These are phyloP conservation scores for Luehdorfia chinensis DNA, from an alignment of 1,140 invertebrate species.

Conservation along the genomic window DNA sequence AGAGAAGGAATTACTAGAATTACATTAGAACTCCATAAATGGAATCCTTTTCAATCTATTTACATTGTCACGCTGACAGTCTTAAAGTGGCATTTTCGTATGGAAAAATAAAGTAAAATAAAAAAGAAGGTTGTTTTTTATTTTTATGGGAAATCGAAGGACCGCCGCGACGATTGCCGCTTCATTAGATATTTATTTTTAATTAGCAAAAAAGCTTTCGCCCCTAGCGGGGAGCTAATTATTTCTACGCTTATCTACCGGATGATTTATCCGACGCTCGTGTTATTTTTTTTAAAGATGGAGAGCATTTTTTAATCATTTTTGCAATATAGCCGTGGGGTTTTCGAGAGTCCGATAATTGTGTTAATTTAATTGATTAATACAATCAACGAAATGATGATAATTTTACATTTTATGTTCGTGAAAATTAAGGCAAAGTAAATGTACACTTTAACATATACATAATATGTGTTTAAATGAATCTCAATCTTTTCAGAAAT, in stretches of 20 bases:
- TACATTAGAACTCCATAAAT: too few species aligned
- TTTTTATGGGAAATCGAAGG: conserved; percentile 25
- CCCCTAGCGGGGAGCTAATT: conserved; percentile 32
- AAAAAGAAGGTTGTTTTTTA: too few species aligned
- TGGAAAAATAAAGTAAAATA: too few species aligned
- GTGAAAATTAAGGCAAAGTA: too few species aligned
- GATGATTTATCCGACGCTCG: conserved; percentile 40
- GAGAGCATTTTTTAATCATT: conserved; percentile 27
- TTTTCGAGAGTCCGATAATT: conserved; percentile 15
- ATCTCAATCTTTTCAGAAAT: too few species aligned
- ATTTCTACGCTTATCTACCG: conserved; percentile 40
- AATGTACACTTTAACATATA: too few species aligned
- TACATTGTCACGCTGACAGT: too few species aligned
- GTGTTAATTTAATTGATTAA: conserved; percentile 11
- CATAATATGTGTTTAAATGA: too few species aligned
- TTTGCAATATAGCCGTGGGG: conserved; percentile 25
- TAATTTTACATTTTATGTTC: too few species aligned
- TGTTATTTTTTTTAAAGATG: conserved; percentile 12
- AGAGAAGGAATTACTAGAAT: too few species aligned
- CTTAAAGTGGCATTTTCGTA: too few species aligned
- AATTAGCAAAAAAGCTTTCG: conserved; percentile 48
- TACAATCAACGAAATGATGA: background rate
- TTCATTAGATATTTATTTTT: conserved; percentile 66
- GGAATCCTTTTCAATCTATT: too few species aligned
- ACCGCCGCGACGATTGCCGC: conserved; percentile 33